Evolutionary conservation across 2,888 invertebrate genomes (phyloP).

Genomic region (Andrena hattorfiana): DNA sequence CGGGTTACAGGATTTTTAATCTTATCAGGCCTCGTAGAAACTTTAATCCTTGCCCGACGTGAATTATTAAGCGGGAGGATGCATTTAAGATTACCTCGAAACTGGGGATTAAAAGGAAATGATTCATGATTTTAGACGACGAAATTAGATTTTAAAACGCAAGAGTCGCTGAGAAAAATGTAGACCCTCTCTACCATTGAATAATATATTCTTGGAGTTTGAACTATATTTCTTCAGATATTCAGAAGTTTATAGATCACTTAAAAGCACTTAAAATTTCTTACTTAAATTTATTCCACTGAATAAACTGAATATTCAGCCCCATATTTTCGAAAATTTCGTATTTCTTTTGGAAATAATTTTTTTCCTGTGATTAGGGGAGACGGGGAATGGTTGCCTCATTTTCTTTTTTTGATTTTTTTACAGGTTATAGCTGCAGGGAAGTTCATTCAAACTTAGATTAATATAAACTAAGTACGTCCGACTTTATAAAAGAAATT

Average conservation of each 20-base stretch:
- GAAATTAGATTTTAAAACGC: not conserved
- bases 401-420: too few relatives aligned
- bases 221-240: too few relatives aligned
- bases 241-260: too few relatives aligned
- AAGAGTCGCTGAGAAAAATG: not conserved
- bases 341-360: not conserved
- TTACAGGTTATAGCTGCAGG: too few relatives aligned
- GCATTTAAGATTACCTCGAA: not conserved
- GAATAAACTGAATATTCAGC: not conserved
- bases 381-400: too few relatives aligned
- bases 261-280: too few relatives aligned
- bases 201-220: too few relatives aligned
- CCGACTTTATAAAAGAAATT: too few relatives aligned
- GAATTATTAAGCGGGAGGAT: conserved; percentile 10
- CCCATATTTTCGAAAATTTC: not conserved
- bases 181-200: not conserved
- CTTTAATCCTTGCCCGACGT: conserved; percentile 1
- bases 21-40: not conserved
- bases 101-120: not conserved
- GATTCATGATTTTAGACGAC: not conserved
- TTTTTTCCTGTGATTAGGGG: not conserved
- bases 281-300: too few relatives aligned
- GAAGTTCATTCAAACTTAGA: too few relatives aligned
- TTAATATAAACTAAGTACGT: too few relatives aligned
- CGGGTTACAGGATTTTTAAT: conserved; percentile 16